phyloP scores from a whole-genome alignment of 2,113 vertebrate genomes.

The Cnemophilus loriae region DNA sequence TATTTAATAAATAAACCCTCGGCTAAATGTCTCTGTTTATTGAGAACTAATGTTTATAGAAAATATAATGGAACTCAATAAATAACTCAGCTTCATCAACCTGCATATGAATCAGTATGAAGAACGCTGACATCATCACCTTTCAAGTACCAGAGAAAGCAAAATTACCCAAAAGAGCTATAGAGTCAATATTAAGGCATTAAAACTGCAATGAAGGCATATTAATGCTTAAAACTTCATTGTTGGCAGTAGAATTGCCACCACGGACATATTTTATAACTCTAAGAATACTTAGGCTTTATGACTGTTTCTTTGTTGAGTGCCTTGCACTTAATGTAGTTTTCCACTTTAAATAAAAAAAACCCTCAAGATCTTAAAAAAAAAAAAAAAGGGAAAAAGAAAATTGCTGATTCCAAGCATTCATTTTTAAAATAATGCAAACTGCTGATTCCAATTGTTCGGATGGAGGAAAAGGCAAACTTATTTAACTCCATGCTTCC shows the following conservation, averaged over 20 bases:
- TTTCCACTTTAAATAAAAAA: constrained; percentile 85
- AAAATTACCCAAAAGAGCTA: constrained; percentile 87
- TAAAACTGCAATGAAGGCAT: constrained; percentile 88
- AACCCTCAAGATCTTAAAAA: constrained; percentile 67
- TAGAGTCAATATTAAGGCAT: constrained; percentile 88
- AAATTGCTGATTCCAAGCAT: constrained; percentile 82
- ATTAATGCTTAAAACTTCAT: constrained; percentile 88
- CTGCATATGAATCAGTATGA: constrained; percentile 84
- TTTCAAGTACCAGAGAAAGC: constrained; percentile 85
- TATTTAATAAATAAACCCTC: constrained; percentile 90
- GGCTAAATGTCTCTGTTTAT: constrained; percentile 89
- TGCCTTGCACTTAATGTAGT: constrained; percentile 82
- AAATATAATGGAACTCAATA: constrained; percentile 89
- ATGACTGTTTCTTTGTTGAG: constrained; percentile 80
- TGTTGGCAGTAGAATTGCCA: constrained; percentile 83
- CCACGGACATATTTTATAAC: constrained; percentile 85
- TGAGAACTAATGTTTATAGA: constrained; percentile 91
- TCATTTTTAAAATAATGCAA: constrained; percentile 82
- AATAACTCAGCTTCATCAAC: constrained; percentile 89
- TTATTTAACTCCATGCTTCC: constrained; percentile 77
- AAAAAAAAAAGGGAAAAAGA: constrained; percentile 53
- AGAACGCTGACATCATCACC: constrained; percentile 88
- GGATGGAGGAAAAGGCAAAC: constrained; percentile 59
- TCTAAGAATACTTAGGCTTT: constrained; percentile 84
- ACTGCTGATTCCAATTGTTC: constrained; percentile 83